phyloP scores from a whole-genome alignment of 2,888 invertebrate genomes.

The Pterostichus madidus region DNA sequence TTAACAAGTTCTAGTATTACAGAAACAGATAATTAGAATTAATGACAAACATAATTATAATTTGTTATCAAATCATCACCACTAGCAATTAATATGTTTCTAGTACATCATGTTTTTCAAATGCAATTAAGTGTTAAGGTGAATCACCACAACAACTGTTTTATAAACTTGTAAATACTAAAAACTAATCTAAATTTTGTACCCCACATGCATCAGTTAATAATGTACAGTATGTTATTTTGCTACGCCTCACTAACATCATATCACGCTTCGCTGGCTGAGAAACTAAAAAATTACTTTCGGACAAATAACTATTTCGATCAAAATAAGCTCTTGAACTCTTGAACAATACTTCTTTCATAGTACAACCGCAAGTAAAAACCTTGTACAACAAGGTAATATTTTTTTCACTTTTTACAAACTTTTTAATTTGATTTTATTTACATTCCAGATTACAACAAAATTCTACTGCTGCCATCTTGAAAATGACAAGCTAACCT shows the following conservation, averaged over 20 bases:
- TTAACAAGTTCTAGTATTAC: too few species aligned
- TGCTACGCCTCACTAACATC: slow-evolving; percentile 9
- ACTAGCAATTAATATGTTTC: too few species aligned
- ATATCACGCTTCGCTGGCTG: slow-evolving; percentile 36
- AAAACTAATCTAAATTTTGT: neutral
- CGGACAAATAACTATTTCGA: slow-evolving; percentile 40
- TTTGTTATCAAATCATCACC: too few species aligned
- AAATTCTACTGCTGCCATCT: neutral
- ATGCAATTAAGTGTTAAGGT: too few species aligned
- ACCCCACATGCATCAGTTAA: neutral
- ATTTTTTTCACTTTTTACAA: slow-evolving; percentile 34
- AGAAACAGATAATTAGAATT: too few species aligned
- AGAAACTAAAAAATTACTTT: slow-evolving; percentile 50
- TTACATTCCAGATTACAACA: slow-evolving; percentile 20
- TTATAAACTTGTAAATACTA: too few species aligned
- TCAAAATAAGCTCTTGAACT: slow-evolving; percentile 20
- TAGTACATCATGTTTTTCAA: too few species aligned
- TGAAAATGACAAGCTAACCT: slow-evolving; percentile 42
- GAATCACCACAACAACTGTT: too few species aligned
- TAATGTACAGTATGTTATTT: slow-evolving; percentile 15
- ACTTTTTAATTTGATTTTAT: neutral
- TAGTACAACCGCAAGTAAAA: slow-evolving; percentile 34
- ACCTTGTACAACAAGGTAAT: neutral
- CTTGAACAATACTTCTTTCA: slow-evolving; percentile 30
- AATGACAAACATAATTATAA: too few species aligned